These are phyloP conservation scores for Scopus umbretta DNA, from an alignment of 2,113 vertebrate genomes.

Conservation along the genomic window DNA sequence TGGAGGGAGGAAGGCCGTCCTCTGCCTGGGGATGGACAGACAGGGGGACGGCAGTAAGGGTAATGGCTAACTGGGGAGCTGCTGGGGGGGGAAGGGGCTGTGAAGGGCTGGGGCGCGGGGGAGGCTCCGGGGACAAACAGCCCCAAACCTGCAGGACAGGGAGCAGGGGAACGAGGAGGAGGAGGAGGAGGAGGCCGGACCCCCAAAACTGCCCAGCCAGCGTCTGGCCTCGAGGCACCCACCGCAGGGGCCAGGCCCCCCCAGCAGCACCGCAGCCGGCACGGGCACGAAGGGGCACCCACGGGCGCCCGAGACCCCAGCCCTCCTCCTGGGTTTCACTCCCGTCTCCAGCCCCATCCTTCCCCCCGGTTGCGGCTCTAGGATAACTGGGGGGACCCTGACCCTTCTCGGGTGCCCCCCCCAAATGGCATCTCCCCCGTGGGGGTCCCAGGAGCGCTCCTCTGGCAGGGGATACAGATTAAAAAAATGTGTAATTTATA, in stretches of 20 bases:
- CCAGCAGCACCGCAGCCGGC: neutral
- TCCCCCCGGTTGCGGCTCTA: neutral
- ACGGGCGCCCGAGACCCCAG: neutral
- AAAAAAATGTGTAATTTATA: slow-evolving; percentile 13
- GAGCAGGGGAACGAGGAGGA: too few species aligned
- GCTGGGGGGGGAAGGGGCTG: too few species aligned
- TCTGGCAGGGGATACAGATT: neutral
- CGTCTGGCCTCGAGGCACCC: neutral
- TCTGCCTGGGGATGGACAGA: neutral
- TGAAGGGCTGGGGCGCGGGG: too few species aligned
- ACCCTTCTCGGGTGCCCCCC: neutral
- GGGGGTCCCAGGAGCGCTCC: neutral
- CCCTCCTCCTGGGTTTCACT: neutral
- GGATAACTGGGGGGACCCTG: neutral
- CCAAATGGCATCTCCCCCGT: neutral
- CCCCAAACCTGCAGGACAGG: too few species aligned
- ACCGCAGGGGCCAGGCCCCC: neutral
- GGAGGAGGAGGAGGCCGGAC: too few species aligned
- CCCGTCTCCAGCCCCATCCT: neutral
- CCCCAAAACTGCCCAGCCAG: neutral
- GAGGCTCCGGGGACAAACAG: neutral
- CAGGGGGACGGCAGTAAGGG: neutral
- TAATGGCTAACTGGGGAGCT: neutral
- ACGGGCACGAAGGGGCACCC: neutral
- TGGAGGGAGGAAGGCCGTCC: neutral